Base-by-base conservation (phyloP, 2,113 vertebrate genomes). In the Muntiacus muntjak region DNA sequence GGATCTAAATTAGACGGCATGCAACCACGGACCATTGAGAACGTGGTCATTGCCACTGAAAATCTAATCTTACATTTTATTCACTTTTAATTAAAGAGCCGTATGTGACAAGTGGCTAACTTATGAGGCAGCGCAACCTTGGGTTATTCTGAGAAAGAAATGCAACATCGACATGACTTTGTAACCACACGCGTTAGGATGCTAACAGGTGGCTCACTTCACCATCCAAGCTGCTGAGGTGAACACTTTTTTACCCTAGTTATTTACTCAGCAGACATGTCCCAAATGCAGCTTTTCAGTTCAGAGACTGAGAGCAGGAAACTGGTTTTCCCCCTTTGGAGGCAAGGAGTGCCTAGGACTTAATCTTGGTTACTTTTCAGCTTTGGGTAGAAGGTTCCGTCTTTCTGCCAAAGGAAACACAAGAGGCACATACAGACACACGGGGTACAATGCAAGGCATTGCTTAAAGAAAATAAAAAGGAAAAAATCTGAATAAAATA, bases 111-210 rank as follows among this genome's bases (percentile, higher is more conserved):
- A 54, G 17, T 33, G 23, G 17, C 47, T 71, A 60, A 8, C 1
- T 36, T 89, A 55, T 13, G 74, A 19, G 58, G 10, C 7, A 93
- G 28, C 14, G 45, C 3, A 71, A 17, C 28, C 40, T 19, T 94
- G 78, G 89, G 71, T 57, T 88, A 94, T 82, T 86, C 43, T 74
- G 36, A 97, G 76, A 91, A 82, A 45, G 54, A 11, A 97, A 90
- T 3, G 67, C 21, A 82, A 25, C 17, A 45, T n/a, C 43, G 33
- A 85, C 6, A 62, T 21, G 57, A 52, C 25, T 25, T 33, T 85
- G 23, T 87, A 78, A 52, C 13, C 8, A 92, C 23, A 52, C 0
- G 12, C 17, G 7, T 25, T 95, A 55, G 50, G 50, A 82, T 2
- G 43, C 54, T 74, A n/a, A 45, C 23, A 94, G 21, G 11, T 88